Evolutionary conservation across 1,140 invertebrate species (phyloP).

Genomic region (Cherax destructor): DNA sequence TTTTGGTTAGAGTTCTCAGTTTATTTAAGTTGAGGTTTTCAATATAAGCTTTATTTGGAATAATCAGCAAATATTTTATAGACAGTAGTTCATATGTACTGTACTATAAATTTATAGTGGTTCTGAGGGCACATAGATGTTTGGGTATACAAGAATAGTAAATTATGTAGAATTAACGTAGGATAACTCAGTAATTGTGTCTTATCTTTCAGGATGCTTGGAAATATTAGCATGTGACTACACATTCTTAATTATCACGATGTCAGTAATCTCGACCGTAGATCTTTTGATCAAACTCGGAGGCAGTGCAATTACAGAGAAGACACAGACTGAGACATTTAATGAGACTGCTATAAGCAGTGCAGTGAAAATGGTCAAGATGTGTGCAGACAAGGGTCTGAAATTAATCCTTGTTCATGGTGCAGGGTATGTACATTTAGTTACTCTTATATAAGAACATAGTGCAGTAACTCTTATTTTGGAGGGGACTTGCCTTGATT

Average conservation of each 20-base stretch:
- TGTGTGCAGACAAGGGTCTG: background rate
- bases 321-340: background rate
- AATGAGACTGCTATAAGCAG: background rate
- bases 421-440: background rate
- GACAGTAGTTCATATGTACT: no score
- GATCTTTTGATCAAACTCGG: background rate
- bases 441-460: no score
- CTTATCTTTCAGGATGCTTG: background rate
- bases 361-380: background rate
- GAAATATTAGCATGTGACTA: background rate
- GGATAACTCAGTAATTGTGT: background rate
- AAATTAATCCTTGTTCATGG: background rate
- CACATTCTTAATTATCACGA: background rate
- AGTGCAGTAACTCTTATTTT: no score
- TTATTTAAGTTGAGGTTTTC: no score
- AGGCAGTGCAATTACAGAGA: background rate
- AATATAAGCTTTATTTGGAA: no score
- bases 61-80: no score
- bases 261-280: background rate
- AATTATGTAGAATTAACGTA: no score
- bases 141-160: no score
- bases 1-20: no score
- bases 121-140: no score
- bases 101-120: no score
- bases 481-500: no score